Evolutionary conservation across 2,113 vertebrate species (phyloP), one percentile per base, ranked within the genome.

Genomic region (Taurulus bubalis): DNA sequence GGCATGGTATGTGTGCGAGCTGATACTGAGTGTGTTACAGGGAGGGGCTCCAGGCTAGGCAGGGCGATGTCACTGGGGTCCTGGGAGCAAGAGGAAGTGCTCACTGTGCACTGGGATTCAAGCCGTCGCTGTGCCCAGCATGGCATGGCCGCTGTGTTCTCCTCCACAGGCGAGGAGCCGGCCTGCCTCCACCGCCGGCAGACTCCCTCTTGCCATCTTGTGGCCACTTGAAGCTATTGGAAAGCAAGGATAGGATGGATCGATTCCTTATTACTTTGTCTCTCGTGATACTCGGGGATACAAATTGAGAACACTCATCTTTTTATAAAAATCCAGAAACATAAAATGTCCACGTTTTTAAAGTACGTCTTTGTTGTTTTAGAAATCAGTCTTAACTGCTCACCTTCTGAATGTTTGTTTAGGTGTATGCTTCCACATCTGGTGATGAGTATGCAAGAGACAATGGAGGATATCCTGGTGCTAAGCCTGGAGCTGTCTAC

Each of bases 341-440:
- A 53, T 38, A 36, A 56, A 36, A 75, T 59, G 47, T 28, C 5
- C 8, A 3, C 24, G 0, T 22, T 40, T 1, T 40, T 42, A 14
- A 24, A n/a, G 10, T 74, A 5, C 16, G 3, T 24, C 6, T 5
- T 28, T 5, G 15, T 51, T 62, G 15, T 51, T 63, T 36, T 38
- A 36, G 16, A 63, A 73, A 63, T 38, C 14, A 11, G 26, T 30
- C 24, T 3, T 2, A 49, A 65, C 51, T 71, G n/a, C 26, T 77
- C 8, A 47, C 40, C 51, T 5, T 64, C 18, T 80, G 53, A 24
- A 15, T 90, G 80, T 88, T 69, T 86, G 34, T 87, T 82, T 64
- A 99, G 98, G 98, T 99, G 78, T 99, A 99, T 89, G 96, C 97
- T 20, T 95, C 98, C 81, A 97, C 96, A 93, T 98, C 98, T 92